These are phyloP conservation scores for Embidobia sp. DNA, from an alignment of 2,888 invertebrate species.

Conservation along the genomic window DNA sequence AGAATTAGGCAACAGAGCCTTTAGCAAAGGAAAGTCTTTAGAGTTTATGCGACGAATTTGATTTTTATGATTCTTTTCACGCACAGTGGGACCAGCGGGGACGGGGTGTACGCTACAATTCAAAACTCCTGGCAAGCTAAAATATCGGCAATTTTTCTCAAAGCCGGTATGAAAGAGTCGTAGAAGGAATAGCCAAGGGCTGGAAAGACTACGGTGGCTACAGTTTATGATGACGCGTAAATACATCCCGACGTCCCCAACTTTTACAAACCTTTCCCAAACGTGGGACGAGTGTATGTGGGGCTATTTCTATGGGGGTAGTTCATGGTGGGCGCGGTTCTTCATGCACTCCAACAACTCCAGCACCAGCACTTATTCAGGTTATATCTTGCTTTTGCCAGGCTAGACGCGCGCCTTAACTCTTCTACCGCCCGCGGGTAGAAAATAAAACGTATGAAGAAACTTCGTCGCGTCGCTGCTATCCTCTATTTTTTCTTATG, in stretches of 20 bases:
- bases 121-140: conserved; percentile 51
- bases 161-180: conserved; percentile 50
- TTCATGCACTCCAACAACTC: conserved; percentile 73
- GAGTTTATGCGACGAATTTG: not conserved
- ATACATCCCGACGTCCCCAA: conserved; percentile 77
- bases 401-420: conserved; percentile 70
- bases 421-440: conserved; percentile 72
- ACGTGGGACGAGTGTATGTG: conserved; percentile 61
- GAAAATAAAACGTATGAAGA: conserved; percentile 72
- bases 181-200: conserved; percentile 65
- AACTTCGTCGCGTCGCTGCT: conserved; percentile 70
- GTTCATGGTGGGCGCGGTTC: conserved; percentile 69
- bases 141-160: conserved; percentile 62
- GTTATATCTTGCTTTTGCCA: conserved; percentile 64
- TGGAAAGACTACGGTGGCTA: conserved; percentile 71
- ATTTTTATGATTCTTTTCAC: conserved; percentile 43
- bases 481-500: conserved; percentile 64
- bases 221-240: conserved; percentile 78
- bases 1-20: not conserved
- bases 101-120: conserved; percentile 57
- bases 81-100: conserved; percentile 22
- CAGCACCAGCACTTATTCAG: conserved; percentile 63
- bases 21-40: not conserved
- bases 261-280: conserved; percentile 76
- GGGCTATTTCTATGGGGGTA: conserved; percentile 58